A percentile compares a stretch with the other conserved stretches of the same genome.
phyloP scores from a whole-genome alignment of 2,888 invertebrate species.

The Stomorhina lunata region DNA sequence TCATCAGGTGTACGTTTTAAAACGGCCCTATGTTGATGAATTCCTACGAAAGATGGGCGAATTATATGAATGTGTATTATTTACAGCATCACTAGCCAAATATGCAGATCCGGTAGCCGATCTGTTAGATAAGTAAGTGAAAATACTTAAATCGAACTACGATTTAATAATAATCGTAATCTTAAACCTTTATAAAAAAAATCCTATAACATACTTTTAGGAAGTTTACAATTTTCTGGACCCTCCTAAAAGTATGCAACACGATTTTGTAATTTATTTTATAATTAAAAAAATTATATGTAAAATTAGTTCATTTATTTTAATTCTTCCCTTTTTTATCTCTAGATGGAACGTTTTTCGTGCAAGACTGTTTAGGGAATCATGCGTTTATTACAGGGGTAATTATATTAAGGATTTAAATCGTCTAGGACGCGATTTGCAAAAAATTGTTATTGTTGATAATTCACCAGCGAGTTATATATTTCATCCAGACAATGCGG shows the following conservation, averaged over 20 bases:
- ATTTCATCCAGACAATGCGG: slow-evolving; percentile 99
- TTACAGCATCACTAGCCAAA: slow-evolving; percentile 99
- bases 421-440: slow-evolving; percentile 96
- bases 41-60: slow-evolving; percentile 99
- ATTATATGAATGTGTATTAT: slow-evolving; percentile 98
- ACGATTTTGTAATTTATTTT: background rate
- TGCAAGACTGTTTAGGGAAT: slow-evolving; percentile 98
- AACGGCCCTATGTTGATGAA: slow-evolving; percentile 99
- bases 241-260: no score
- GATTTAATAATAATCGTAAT: no score
- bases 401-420: slow-evolving; percentile 99
- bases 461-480: slow-evolving; percentile 99
- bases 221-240: no score
- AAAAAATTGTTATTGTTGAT: slow-evolving; percentile 98
- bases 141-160: no score
- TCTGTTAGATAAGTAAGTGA: slow-evolving; percentile 89
- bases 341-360: slow-evolving; percentile 97
- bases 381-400: slow-evolving; percentile 99
- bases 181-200: no score
- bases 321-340: slow-evolving; percentile 17
- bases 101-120: slow-evolving; percentile 99
- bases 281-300: background rate
- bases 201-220: no score
- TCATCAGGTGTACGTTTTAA: slow-evolving; percentile 99
- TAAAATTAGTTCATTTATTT: slow-evolving; percentile 8